A percentile compares a stretch with the other conserved stretches of the same genome.
These are phyloP conservation scores for Chorisops tibialis DNA, from an alignment of 2,888 invertebrate genomes.

Conservation along the genomic window DNA sequence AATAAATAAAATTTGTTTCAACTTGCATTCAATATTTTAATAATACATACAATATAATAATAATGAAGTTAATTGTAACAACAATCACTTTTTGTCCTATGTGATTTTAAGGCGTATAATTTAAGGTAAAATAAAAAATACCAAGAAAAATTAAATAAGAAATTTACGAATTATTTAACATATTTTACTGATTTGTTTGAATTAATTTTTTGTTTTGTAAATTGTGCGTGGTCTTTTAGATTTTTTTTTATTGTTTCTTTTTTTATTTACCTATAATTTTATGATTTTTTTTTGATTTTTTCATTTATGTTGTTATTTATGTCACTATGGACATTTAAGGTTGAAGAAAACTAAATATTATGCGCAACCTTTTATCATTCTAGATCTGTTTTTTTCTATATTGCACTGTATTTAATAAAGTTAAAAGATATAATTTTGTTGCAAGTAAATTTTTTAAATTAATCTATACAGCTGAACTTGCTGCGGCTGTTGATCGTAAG, in stretches of 20 bases:
- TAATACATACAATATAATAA: no score
- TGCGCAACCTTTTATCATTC: no score
- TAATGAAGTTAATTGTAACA: constrained; percentile 26
- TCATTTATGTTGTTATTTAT: no score
- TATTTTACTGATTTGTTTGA: constrained; percentile 38
- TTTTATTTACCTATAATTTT: constrained; percentile 7
- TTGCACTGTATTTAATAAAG: no score
- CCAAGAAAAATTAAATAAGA: neutral
- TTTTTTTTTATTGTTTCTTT: neutral
- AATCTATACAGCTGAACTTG: no score
- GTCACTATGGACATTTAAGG: no score
- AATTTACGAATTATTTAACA: neutral
- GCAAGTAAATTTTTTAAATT: no score
- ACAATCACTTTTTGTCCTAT: constrained; percentile 29
- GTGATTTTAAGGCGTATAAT: constrained; percentile 23
- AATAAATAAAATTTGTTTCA: neutral
- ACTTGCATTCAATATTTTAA: no score
- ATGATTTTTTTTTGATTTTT: constrained; percentile 2
- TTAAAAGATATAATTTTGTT: no score
- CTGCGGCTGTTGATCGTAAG: no score
- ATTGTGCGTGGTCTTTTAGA: constrained; percentile 21
- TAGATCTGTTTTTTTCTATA: no score
- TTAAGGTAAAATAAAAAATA: neutral
- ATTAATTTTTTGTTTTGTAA: constrained; percentile 37
- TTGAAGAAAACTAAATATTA: no score